Conservation (phyloP, 2,888 invertebrate genomes). For the Apamea monoglypha region DNA sequence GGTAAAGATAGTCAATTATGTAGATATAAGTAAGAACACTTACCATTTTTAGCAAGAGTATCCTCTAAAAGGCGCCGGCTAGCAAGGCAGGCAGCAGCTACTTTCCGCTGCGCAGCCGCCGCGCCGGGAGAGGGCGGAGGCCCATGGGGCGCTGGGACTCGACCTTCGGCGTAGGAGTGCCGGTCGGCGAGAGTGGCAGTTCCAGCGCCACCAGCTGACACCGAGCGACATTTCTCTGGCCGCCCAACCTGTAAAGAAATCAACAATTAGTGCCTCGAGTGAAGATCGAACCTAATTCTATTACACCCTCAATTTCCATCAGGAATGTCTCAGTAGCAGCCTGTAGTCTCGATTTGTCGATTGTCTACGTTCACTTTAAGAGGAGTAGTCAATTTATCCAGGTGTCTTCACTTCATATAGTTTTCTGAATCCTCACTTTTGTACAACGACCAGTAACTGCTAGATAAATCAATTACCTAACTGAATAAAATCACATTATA, state of each 20-base stretch:
- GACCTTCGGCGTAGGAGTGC: slow-evolving; percentile 82
- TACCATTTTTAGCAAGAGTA: slow-evolving; percentile 90
- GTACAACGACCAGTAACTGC: neutral
- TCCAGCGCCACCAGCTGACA: slow-evolving; percentile 80
- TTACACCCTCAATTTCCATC: neutral
- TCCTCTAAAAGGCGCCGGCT: slow-evolving; percentile 93
- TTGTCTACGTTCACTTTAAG: neutral
- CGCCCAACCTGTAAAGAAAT: slow-evolving; percentile 80
- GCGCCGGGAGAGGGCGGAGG: slow-evolving; percentile 85
- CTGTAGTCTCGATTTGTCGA: neutral
- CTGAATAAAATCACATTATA: neutral
- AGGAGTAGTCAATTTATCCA: neutral
- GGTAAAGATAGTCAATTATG: neutral
- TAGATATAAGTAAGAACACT: slow-evolving; percentile 60
- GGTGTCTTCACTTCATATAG: no score
- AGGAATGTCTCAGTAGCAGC: neutral
- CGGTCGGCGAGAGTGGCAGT: slow-evolving; percentile 74
- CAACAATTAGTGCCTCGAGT: slow-evolving; percentile 7
- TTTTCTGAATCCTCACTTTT: neutral
- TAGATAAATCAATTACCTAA: neutral
- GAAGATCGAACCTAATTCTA: neutral
- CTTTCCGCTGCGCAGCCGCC: slow-evolving; percentile 78
- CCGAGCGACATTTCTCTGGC: slow-evolving; percentile 81
- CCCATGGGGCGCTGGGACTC: slow-evolving; percentile 85
- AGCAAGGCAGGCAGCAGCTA: slow-evolving; percentile 86